These are phyloP conservation scores for Camponotus pennsylvanicus DNA, from an alignment of 1,140 invertebrate species.

Conservation along the genomic window DNA sequence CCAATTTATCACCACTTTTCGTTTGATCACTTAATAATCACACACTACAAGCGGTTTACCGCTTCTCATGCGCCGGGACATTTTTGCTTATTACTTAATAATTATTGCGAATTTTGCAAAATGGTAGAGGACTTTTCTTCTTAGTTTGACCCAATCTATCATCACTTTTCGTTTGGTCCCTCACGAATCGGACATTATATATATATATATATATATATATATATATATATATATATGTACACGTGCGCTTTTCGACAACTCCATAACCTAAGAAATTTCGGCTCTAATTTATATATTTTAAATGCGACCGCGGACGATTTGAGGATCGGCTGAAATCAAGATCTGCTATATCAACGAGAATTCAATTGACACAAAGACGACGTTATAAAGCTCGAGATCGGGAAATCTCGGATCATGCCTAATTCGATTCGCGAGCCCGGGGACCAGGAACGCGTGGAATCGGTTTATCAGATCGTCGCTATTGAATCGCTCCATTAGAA, in stretches of 20 bases:
- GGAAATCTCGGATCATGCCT: conserved; percentile 65
- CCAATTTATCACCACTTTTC: too few relatives aligned
- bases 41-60: too few relatives aligned
- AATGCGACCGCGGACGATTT: neutral
- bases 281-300: neutral
- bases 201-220: too few relatives aligned
- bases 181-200: too few relatives aligned
- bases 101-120: too few relatives aligned
- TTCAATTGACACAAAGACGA: conserved; percentile 4
- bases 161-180: too few relatives aligned
- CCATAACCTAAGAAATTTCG: conserved; percentile 15
- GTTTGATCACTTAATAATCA: too few relatives aligned
- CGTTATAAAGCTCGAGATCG: conserved; percentile 36
- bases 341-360: neutral
- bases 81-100: too few relatives aligned
- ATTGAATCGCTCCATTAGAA: conserved; percentile 85
- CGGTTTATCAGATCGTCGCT: conserved; percentile 84
- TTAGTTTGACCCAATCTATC: too few relatives aligned
- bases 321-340: neutral
- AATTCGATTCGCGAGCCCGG: conserved; percentile 58
- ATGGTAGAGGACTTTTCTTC: too few relatives aligned
- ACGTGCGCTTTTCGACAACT: conserved; percentile 1
- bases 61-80: too few relatives aligned
- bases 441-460: conserved; percentile 55
- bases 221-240: neutral